Evolutionary conservation across 2,888 invertebrate genomes (phyloP), one percentile per base, ranked within the genome.

Genomic region (Epinotia brunnichana): DNA sequence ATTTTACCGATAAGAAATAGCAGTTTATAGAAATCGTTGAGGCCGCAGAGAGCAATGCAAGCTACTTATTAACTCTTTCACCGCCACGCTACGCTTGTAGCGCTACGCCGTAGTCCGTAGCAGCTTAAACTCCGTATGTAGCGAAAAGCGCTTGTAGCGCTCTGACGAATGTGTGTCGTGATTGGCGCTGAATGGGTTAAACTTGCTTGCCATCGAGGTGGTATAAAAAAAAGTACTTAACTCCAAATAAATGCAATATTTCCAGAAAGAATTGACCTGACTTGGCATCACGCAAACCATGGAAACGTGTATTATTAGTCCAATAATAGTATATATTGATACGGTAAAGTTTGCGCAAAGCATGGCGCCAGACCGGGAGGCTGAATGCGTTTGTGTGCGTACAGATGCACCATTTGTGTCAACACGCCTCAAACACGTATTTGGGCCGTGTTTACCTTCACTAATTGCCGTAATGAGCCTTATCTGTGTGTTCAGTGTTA

Each of bases 381-480:
- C 67, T 39, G 48, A 44, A 35, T 67, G 71, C 62, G 48, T 48
- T n/a, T 11, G 62, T n/a, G 15, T 64, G 66, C 61, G 68, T 59
- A 62, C 60, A 57, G 35, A 71, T 57, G 62, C 62, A 29, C 62
- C 81, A 80, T 77, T 77, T 81, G 79, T 82, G 83, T 85, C 81
- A 82, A 84, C 79, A 80, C 75, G 76, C 53, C 59, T 56, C 67
- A 61, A 57, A 59, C 64, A 70, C 62, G 78, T 78, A 89, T 86
- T 86, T 87, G 83, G 89, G 90, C 83, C 83, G 82, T 92, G 87
- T 92, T 91, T 91, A 83, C 87, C 82, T 84, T 83, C 77, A 82
- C 87, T 92, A 92, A 92, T 92, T 91, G 90, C 89, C 83, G 82
- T 90, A 90, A 91, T 90, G 89, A 88, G 87, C 80, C 83, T 87